Base-by-base conservation (phyloP, 2,113 vertebrate genomes). In the Macaca fascicularis region DNA sequence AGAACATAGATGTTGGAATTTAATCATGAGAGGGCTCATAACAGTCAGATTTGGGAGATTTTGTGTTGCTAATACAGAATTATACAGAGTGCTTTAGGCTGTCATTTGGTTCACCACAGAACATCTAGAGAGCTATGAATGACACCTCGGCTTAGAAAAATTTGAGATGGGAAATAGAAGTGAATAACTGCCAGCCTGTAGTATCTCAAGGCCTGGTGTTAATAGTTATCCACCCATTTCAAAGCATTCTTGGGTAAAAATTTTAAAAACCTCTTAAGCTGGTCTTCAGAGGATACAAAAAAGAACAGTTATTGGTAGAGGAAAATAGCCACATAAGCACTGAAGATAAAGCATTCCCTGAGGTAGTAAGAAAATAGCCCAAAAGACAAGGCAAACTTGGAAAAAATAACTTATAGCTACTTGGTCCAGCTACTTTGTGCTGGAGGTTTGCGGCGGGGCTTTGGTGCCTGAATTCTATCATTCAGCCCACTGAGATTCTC, bases 181-280 rank as follows among this genome's bases (percentile, higher is more conserved):
- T 82, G 57, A 92, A 89, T 50, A 50, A 50, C 48, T 93, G 92
- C n/a, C 25, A 86, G 35, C 27, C 38, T 70, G 2, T 3, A 20
- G 16, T 38, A 85, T 61, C 23, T 76, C 2, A 84, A 84, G 23
- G 40, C 32, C 40, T 67, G 3, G 25, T 64, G 55, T 90, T 93
- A 81, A 67, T 40, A 70, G 48, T 13, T 95, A 55, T 38, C 30
- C n/a, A 87, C n/a, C 17, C 52, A 95, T 89, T 88, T 90, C 76
- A 93, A 81, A 96, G 52, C 43, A 79, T 87, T 95, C 67, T 90
- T 43, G 48, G 75, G 43, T 45, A 61, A 94, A 80, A 94, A 70
- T 32, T 75, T 76, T 70, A 89, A 48, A 57, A 94, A 55, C 14
- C 11, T 55, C 25, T 52, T 90, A 48, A 93, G 27, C 1, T 79